Conservation (phyloP, 2,113 vertebrate species). For the Ophiodon elongatus region DNA sequence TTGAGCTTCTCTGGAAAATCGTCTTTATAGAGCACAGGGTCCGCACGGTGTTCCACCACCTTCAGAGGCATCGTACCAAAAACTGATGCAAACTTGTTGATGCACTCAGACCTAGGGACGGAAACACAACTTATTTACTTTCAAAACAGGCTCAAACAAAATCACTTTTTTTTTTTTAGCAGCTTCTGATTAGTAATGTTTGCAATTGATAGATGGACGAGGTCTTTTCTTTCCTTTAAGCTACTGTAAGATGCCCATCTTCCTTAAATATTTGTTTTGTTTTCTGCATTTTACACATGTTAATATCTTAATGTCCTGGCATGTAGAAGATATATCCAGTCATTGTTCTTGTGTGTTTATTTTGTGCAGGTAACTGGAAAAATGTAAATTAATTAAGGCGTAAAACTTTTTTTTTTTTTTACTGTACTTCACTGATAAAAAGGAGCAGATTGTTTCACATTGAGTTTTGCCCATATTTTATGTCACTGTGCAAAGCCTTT, state of each 20-base stretch:
- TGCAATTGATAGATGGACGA: not conserved
- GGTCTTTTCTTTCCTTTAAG: not conserved
- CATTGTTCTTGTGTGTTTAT: not conserved
- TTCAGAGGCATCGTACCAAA: constrained; percentile 98
- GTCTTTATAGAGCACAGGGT: constrained; percentile 98
- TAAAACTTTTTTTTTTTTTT: not conserved
- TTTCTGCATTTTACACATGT: not conserved
- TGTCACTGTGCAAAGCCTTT: too few species aligned
- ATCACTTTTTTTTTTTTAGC: too few species aligned
- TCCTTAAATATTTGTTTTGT: not conserved
- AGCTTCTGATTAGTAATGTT: not conserved
- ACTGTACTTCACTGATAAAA: not conserved
- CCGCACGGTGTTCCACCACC: constrained; percentile 97
- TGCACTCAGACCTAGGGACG: constrained; percentile 93
- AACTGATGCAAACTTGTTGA: constrained; percentile 98
- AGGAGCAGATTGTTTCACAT: not conserved
- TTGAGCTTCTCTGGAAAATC: constrained; percentile 99
- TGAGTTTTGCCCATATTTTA: not conserved
- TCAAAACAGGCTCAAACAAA: not conserved
- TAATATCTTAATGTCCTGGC: not conserved
- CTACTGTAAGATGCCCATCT: not conserved
- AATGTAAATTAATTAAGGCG: not conserved
- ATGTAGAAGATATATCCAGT: not conserved
- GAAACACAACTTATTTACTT: constrained; percentile 14
- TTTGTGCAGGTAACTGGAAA: not conserved